These are phyloP conservation scores for Cladopsammia gracilis DNA, from an alignment of 64 coral and sea anemone genomes.

Conservation along the genomic window DNA sequence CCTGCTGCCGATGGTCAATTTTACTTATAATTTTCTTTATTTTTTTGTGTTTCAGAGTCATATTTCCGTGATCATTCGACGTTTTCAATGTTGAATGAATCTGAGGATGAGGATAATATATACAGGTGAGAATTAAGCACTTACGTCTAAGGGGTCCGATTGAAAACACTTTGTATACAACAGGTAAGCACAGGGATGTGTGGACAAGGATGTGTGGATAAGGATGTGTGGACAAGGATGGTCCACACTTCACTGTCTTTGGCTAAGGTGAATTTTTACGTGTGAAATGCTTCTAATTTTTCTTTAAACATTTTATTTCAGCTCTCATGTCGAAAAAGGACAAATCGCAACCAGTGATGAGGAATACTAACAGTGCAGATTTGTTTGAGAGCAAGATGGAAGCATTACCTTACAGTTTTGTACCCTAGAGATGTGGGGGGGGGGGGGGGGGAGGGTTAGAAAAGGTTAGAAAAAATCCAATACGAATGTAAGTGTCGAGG, in stretches of 20 bases:
- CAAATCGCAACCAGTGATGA: conserved; percentile 24
- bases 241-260: too few relatives aligned
- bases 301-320: background rate
- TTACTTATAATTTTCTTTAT: background rate
- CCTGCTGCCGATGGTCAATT: background rate
- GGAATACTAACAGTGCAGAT: background rate
- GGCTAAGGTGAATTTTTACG: too few relatives aligned
- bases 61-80: conserved; percentile 94
- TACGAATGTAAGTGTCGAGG: too few relatives aligned
- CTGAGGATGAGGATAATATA: conserved; percentile 86
- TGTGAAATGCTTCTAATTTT: background rate
- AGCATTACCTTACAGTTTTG: background rate
- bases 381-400: background rate
- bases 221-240: too few relatives aligned
- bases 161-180: too few relatives aligned
- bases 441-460: too few relatives aligned
- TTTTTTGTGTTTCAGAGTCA: conserved; percentile 65
- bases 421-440: background rate
- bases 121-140: conserved; percentile 50
- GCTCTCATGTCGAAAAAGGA: conserved; percentile 12
- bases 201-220: too few relatives aligned
- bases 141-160: too few relatives aligned
- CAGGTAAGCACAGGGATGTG: too few relatives aligned
- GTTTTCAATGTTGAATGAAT: conserved; percentile 98
- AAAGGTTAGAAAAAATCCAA: too few relatives aligned